Conservation (phyloP, 1,140 invertebrate genomes). For the Acromyrmex charruanus region DNA sequence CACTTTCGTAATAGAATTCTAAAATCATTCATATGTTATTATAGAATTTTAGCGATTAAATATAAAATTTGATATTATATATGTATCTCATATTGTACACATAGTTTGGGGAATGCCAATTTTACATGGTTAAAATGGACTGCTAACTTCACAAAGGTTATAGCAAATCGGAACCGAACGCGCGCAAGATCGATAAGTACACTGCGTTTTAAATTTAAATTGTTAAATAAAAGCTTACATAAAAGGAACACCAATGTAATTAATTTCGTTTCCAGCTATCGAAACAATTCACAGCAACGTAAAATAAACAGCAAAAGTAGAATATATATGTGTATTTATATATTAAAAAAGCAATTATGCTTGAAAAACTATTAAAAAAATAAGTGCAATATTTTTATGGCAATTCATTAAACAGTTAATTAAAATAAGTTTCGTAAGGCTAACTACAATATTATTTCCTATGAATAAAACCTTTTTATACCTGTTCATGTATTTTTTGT, state of each 20-base stretch:
- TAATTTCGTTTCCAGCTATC: slow-evolving; percentile 1
- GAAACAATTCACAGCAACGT: not conserved
- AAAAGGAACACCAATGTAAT: not conserved
- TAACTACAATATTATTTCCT: not conserved
- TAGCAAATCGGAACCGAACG: not conserved
- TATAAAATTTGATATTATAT: not conserved
- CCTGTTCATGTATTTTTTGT: not conserved
- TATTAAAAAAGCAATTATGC: not conserved
- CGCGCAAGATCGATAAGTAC: slow-evolving; percentile 21
- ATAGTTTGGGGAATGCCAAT: not conserved
- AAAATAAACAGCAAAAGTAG: slow-evolving; percentile 1
- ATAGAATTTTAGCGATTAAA: not conserved
- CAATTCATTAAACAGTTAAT: not conserved
- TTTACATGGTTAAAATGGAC: not conserved
- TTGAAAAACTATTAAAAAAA: not conserved
- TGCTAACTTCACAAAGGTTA: slow-evolving; percentile 24
- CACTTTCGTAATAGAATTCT: not conserved
- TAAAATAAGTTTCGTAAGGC: slow-evolving; percentile 1
- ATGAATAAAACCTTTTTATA: not conserved
- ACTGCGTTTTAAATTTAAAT: slow-evolving; percentile 17
- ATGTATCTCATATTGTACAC: not conserved
- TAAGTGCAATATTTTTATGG: not conserved
- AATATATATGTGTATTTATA: not conserved
- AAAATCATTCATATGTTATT: not conserved
- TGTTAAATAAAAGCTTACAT: slow-evolving; percentile 9